phyloP scores from a whole-genome alignment of 2,888 invertebrate genomes.

The Scaptomyza parva region DNA sequence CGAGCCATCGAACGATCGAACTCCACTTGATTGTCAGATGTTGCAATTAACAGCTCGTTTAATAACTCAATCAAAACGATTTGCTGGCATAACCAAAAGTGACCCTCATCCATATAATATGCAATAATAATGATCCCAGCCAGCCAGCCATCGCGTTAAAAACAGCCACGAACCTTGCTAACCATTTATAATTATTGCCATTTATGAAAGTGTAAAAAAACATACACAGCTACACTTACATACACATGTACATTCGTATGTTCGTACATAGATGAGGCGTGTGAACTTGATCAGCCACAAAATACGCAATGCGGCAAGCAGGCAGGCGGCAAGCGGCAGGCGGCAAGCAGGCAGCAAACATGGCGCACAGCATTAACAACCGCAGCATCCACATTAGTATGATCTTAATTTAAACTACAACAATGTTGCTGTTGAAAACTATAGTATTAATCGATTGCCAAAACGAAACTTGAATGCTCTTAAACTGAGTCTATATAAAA shows the following conservation, averaged over 20 bases:
- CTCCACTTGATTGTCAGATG: slow-evolving; percentile 25
- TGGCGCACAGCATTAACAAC: slow-evolving; percentile 39
- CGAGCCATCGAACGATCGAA: no score
- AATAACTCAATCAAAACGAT: slow-evolving; percentile 69
- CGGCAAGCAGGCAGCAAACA: not conserved
- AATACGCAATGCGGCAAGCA: slow-evolving; percentile 12
- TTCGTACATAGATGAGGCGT: slow-evolving; percentile 31
- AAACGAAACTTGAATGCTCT: slow-evolving; percentile 29
- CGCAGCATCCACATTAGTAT: slow-evolving; percentile 60
- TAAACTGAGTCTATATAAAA: no score
- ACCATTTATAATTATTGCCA: slow-evolving; percentile 56
- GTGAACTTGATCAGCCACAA: slow-evolving; percentile 73
- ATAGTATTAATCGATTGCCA: not conserved
- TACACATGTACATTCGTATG: slow-evolving; percentile 18
- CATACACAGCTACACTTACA: slow-evolving; percentile 11
- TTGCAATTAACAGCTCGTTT: slow-evolving; percentile 68
- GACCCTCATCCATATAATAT: slow-evolving; percentile 65
- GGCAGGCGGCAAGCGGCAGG: slow-evolving; percentile 2
- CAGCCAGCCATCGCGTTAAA: slow-evolving; percentile 11
- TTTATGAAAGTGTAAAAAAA: slow-evolving; percentile 56
- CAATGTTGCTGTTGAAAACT: slow-evolving; percentile 7
- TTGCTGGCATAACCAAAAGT: slow-evolving; percentile 21
- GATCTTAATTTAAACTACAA: slow-evolving; percentile 57
- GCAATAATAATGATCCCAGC: slow-evolving; percentile 22
- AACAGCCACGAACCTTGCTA: slow-evolving; percentile 18